Evolutionary conservation across 2,113 vertebrate genomes (phyloP).

Genomic region (Microtus montanus): DNA sequence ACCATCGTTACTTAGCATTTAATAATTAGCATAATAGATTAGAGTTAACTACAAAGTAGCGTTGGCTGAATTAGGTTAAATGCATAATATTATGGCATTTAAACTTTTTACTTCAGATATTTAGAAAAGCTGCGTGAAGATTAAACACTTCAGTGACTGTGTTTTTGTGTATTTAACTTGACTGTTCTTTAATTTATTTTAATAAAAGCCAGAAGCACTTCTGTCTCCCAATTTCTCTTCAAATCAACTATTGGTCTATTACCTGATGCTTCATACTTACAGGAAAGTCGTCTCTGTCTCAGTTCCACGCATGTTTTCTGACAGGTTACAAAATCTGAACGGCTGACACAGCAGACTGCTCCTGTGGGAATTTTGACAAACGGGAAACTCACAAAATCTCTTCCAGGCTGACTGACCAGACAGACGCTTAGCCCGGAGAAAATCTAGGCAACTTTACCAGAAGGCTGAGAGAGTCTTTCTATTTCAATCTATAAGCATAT

Average conservation of each 20-base stretch:
- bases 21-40: not conserved
- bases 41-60: slow-evolving; percentile 23
- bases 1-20: not conserved
- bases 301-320: not conserved
- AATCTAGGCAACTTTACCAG: slow-evolving; percentile 82
- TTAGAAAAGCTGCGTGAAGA: slow-evolving; percentile 13
- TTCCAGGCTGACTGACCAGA: slow-evolving; percentile 85
- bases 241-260: slow-evolving; percentile 8
- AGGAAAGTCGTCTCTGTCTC: slow-evolving; percentile 1
- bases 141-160: slow-evolving; percentile 29
- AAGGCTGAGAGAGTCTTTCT: slow-evolving; percentile 82
- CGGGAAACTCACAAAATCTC: slow-evolving; percentile 52
- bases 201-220: slow-evolving; percentile 72
- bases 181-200: slow-evolving; percentile 54
- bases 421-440: slow-evolving; percentile 86
- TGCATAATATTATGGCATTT: not conserved
- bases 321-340: slow-evolving; percentile 18
- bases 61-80: slow-evolving; percentile 50
- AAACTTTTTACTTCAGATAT: slow-evolving; percentile 19
- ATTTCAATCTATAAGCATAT: slow-evolving; percentile 83
- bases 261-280: slow-evolving; percentile 35
- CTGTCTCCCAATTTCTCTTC: slow-evolving; percentile 60
- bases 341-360: not conserved
- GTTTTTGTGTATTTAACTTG: slow-evolving; percentile 33
- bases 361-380: slow-evolving; percentile 58